These are phyloP conservation scores for Protobothrops mucrosquamatus DNA, from an alignment of 2,113 vertebrate genomes.

Conservation along the genomic window DNA sequence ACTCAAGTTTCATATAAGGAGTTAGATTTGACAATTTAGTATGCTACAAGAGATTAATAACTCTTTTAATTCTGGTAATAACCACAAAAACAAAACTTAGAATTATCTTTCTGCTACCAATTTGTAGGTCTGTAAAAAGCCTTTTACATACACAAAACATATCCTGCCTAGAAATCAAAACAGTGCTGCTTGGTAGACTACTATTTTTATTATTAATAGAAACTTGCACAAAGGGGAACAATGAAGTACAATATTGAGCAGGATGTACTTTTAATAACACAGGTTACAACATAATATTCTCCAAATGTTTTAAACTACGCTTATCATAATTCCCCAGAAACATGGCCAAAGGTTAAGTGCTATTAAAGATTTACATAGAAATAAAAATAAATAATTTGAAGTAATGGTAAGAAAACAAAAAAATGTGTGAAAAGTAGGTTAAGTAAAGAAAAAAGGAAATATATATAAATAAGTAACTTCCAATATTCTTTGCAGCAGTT, in stretches of 20 bases:
- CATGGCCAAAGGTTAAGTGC: background rate
- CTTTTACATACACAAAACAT: background rate
- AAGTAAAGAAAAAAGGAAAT: background rate
- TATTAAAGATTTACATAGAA: background rate
- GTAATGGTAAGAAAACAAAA: background rate
- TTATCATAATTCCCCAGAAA: background rate
- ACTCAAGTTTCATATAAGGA: background rate
- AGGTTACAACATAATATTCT: background rate
- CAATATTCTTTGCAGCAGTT: background rate
- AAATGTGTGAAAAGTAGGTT: background rate
- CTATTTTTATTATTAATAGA: background rate
- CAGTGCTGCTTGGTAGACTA: background rate
- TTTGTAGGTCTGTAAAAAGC: background rate
- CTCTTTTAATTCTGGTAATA: background rate
- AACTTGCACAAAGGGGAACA: background rate
- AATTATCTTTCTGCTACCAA: background rate
- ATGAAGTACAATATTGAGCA: background rate
- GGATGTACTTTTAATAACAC: background rate
- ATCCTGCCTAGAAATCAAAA: background rate
- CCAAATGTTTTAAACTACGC: background rate
- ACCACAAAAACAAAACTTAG: background rate
- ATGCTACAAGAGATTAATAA: background rate
- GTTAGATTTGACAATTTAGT: background rate
- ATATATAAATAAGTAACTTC: background rate
- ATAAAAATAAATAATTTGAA: background rate